These are phyloP conservation scores for Tinamus guttatus DNA, from an alignment of 2,113 vertebrate species.

Conservation along the genomic window DNA sequence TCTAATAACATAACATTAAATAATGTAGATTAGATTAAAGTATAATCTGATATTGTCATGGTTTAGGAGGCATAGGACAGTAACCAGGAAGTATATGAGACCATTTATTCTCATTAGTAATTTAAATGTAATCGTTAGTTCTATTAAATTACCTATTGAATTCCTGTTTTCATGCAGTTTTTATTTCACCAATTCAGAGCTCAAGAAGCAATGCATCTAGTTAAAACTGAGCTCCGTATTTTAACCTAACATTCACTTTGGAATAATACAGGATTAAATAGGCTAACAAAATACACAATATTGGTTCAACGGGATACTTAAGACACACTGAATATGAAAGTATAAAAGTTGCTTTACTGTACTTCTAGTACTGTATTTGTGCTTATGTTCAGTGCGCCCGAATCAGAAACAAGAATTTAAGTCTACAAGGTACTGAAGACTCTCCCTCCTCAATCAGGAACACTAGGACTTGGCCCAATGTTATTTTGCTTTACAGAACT, in stretches of 20 bases:
- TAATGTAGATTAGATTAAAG: too few species aligned
- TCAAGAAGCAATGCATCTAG: slow-evolving; percentile 3
- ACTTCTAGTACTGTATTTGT: not conserved
- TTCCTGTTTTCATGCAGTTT: slow-evolving; percentile 50
- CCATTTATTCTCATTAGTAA: not conserved
- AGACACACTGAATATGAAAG: not conserved
- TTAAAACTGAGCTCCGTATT: slow-evolving; percentile 51
- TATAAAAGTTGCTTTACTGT: not conserved
- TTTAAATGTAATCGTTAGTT: not conserved
- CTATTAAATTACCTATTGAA: not conserved
- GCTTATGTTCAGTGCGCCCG: not conserved
- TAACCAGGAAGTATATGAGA: slow-evolving; percentile 31
- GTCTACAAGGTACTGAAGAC: not conserved
- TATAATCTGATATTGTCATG: not conserved
- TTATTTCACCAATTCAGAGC: slow-evolving; percentile 71
- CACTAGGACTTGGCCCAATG: not conserved
- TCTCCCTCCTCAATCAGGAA: not conserved
- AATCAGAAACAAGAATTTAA: not conserved
- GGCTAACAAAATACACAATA: not conserved
- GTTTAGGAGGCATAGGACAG: slow-evolving; percentile 23
- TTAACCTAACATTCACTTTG: not conserved
- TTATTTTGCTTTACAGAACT: not conserved
- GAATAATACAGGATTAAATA: not conserved
- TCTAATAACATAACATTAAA: not conserved
- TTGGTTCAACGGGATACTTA: not conserved